Evolutionary conservation across 2,797 vertebrate species (phyloP), one percentile per base, ranked within the genome.

Genomic region (Pelochelys cantorii): DNA sequence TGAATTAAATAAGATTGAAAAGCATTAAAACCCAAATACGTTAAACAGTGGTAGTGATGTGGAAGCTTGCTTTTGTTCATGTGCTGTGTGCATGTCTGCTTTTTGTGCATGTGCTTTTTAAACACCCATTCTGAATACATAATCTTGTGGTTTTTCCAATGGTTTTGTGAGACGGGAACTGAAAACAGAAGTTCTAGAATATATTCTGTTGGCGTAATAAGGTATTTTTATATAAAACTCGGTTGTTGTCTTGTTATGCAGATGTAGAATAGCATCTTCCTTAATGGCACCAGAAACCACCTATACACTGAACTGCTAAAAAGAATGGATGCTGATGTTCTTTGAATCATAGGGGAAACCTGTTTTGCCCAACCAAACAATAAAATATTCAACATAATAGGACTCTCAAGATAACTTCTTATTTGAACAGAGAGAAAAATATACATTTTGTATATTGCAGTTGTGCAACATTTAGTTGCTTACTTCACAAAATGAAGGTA

Each of bases 91-190:
- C 91, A 93, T 94, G 94, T 83, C 20, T 85, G 82, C 88, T 57
- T 90, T 96, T 62, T 90, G 94, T 96, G 94, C 95, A 85, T 95
- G 92, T 88, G 92, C 86, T 92, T 88, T 87, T 83, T 52, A 82
- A 93, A 90, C 5, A 88, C 7, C 6, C 81, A 0, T 90, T 96
- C 78, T 84, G 37, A 37, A 27, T 9, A 71, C 25, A 78, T 90
- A 53, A 23, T 90, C 74, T 34, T 23, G 2, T 95, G 34, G 89
- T 90, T 93, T 94, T 83, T 92, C 62, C 78, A 91, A 48, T 95
- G 87, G 9, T 93, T 84, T 48, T 92, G 23, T 97, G 90, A 92
- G 80, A 87, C 95, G 84, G 94, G 65, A 89, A 78, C 54, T 94
- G 59, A 86, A 93, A 95, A 94, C 34, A 62, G 74, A 60, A 85